Percentiles rank a stretch among this genome's conserved stretches.
Conservation (phyloP, 2,888 invertebrate genomes). For the Lapara coniferarum region DNA sequence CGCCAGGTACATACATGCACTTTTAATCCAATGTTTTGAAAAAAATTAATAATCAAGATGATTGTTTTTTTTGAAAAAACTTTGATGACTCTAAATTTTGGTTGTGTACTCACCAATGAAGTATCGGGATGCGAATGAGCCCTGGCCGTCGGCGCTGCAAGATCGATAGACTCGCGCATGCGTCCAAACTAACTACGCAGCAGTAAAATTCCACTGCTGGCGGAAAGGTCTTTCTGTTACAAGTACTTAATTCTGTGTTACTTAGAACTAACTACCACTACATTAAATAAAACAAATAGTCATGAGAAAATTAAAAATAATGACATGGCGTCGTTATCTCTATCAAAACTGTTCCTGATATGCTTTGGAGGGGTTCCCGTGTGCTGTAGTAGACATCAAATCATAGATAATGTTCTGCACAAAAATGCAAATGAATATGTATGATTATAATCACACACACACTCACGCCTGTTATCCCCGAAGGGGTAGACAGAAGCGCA, state of each 20-base stretch:
- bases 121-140: slow-evolving; percentile 65
- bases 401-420: no score
- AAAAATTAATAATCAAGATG: slow-evolving; percentile 38
- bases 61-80: slow-evolving; percentile 31
- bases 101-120: slow-evolving; percentile 69
- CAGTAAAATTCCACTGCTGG: slow-evolving; percentile 32
- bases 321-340: no score
- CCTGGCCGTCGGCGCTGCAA: slow-evolving; percentile 33
- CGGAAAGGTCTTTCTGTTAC: not conserved
- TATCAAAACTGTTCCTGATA: no score
- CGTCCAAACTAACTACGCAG: slow-evolving; percentile 57
- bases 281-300: no score
- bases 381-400: no score
- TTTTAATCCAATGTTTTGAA: slow-evolving; percentile 44
- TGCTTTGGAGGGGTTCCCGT: no score
- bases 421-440: no score
- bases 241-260: not conserved
- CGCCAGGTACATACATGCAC: slow-evolving; percentile 78
- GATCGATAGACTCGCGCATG: slow-evolving; percentile 68
- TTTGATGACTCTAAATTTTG: slow-evolving; percentile 54
- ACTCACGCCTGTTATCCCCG: no score
- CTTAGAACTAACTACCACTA: no score
- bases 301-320: no score
- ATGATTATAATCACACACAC: no score
- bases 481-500: no score